These are phyloP conservation scores for Dromiciops gliroides DNA, from an alignment of 2,113 vertebrate genomes.

Conservation along the genomic window DNA sequence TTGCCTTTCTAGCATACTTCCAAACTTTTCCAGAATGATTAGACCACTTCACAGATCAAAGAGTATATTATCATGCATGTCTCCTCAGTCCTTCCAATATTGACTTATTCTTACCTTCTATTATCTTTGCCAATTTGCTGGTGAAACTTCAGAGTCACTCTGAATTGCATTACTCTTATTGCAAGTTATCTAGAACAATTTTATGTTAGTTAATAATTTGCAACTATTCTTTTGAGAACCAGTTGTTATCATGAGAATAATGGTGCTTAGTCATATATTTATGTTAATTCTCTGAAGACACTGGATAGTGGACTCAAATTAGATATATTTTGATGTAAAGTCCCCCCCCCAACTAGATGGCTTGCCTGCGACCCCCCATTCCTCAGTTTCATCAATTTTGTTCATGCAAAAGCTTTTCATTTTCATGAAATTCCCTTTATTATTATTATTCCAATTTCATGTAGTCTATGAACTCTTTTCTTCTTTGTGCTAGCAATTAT, in stretches of 20 bases:
- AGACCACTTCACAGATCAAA: background rate
- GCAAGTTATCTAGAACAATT: background rate
- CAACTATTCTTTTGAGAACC: background rate
- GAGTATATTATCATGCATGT: background rate
- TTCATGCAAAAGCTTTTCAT: background rate
- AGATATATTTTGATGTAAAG: background rate
- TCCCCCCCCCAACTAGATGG: background rate
- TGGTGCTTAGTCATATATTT: background rate
- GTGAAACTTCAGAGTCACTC: background rate
- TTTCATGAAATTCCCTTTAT: background rate
- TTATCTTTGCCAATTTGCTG: background rate
- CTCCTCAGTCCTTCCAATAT: background rate
- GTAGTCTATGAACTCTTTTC: background rate
- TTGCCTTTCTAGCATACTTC: background rate
- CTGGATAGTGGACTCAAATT: background rate
- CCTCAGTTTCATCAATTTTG: background rate
- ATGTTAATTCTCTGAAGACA: background rate
- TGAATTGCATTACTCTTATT: background rate
- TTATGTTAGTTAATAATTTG: background rate
- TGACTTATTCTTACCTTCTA: background rate
- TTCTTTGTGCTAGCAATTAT: background rate
- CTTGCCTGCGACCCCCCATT: background rate
- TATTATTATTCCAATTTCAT: background rate
- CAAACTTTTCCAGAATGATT: background rate
- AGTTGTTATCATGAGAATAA: background rate